Percentiles rank a stretch among this genome's conserved stretches.
Evolutionary conservation across 2,113 vertebrate genomes (phyloP).

Genomic region (Pseudolaguvia tuberculata): DNA sequence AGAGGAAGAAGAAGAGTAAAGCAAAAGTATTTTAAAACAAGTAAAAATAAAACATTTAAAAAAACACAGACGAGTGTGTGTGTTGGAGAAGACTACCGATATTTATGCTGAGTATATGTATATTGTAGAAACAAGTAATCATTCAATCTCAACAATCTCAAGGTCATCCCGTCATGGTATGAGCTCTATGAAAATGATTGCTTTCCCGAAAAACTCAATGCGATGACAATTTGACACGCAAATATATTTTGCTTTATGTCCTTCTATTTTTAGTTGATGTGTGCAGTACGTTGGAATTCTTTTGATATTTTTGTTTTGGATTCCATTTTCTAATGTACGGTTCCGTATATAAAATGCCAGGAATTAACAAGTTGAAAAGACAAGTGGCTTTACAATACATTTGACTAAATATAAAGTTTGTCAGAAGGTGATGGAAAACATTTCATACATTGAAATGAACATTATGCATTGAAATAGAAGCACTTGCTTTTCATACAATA

Average conservation of each 20-base stretch:
- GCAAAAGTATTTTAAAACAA: not conserved
- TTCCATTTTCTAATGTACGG: constrained; percentile 6
- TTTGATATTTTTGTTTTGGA: constrained; percentile 4
- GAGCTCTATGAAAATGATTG: constrained; percentile 9
- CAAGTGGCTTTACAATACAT: not conserved
- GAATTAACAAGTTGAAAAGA: constrained; percentile 12
- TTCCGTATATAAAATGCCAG: constrained; percentile 5
- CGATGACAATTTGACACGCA: constrained; percentile 4
- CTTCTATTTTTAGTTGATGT: constrained; percentile 5
- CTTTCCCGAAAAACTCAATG: constrained; percentile 13
- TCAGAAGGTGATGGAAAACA: not conserved
- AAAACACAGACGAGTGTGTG: not conserved
- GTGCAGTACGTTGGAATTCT: constrained; percentile 10
- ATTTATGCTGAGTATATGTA: constrained; percentile 43
- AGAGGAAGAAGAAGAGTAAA: constrained; percentile 56
- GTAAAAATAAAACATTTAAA: not conserved
- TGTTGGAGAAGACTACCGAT: constrained; percentile 46
- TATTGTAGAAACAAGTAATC: constrained; percentile 48
- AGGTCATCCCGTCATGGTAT: constrained; percentile 6
- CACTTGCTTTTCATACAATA: constrained; percentile 1
- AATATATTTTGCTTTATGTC: constrained; percentile 29
- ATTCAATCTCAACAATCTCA: constrained; percentile 15
- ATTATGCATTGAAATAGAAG: constrained; percentile 15
- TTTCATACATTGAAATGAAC: not conserved
- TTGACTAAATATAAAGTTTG: constrained; percentile 6